These are phyloP conservation scores for Morbakka virulenta DNA, from an alignment of 30 jellyfish, hydroid and myxozoan genomes.

Conservation along the genomic window DNA sequence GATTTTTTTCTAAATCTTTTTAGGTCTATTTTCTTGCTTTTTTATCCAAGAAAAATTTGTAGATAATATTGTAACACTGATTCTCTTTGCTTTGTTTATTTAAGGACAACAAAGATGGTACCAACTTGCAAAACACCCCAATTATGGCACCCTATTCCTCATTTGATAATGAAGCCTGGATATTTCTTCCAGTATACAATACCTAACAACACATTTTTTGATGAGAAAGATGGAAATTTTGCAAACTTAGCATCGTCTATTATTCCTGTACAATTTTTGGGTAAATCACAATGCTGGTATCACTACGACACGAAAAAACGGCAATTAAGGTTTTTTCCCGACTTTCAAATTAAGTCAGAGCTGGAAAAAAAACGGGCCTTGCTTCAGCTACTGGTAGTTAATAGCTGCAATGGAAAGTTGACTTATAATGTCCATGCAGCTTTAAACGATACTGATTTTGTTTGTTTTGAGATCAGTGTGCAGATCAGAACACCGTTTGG, in stretches of 20 bases:
- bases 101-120: too few relatives aligned
- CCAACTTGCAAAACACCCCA: conserved; percentile 21
- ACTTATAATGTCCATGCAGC: background rate
- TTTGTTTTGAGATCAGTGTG: background rate
- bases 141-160: background rate
- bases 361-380: too few relatives aligned
- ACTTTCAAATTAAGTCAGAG: too few relatives aligned
- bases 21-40: too few relatives aligned
- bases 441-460: background rate
- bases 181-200: background rate
- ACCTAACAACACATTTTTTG: conserved; percentile 27
- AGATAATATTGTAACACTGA: too few relatives aligned
- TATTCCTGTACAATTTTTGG: too few relatives aligned
- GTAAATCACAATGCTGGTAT: background rate
- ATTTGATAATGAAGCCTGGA: conserved; percentile 22
- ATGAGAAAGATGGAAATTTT: conserved; percentile 63
- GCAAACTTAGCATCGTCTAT: too few relatives aligned
- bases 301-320: background rate
- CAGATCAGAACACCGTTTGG: background rate
- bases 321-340: background rate
- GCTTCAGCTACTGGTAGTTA: too few relatives aligned
- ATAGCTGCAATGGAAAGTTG: background rate
- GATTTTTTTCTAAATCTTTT: too few relatives aligned
- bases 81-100: too few relatives aligned
- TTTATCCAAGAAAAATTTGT: too few relatives aligned